Evolutionary conservation across 1,140 invertebrate species (phyloP).

Genomic region (Anagrus nilaparvatae): DNA sequence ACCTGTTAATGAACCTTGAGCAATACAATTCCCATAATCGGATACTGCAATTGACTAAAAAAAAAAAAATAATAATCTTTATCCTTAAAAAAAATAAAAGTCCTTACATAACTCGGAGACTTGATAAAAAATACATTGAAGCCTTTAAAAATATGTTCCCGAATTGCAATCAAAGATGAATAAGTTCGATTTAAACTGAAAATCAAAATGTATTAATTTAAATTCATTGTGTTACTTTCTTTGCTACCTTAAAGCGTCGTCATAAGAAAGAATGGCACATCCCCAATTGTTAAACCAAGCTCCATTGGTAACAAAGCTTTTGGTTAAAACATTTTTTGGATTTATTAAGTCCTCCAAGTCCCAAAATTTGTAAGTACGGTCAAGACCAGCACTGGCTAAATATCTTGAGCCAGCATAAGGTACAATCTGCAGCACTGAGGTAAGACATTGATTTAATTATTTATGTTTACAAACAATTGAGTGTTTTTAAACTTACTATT

Average conservation of each 20-base stretch:
- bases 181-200: conserved; percentile 31
- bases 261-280: conserved; percentile 29
- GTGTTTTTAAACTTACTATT: conserved; percentile 26
- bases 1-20: conserved; percentile 38
- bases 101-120: conserved; percentile 31
- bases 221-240: background rate
- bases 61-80: conserved; percentile 10
- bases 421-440: conserved; percentile 31
- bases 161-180: conserved; percentile 30
- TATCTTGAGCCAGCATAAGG: conserved; percentile 32
- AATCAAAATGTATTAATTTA: conserved; percentile 11
- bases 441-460: conserved; percentile 8
- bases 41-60: conserved; percentile 25
- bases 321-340: conserved; percentile 26
- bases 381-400: conserved; percentile 37
- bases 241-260: conserved; percentile 35
- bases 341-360: conserved; percentile 34
- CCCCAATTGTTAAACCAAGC: conserved; percentile 39
- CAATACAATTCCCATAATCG: conserved; percentile 37
- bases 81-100: conserved; percentile 1
- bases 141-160: conserved; percentile 32
- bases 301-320: conserved; percentile 32
- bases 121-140: conserved; percentile 33
- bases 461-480: background rate
- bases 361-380: conserved; percentile 44